Base-by-base conservation (phyloP, 2,113 vertebrate genomes). In the Nannobrachium achirus region DNA sequence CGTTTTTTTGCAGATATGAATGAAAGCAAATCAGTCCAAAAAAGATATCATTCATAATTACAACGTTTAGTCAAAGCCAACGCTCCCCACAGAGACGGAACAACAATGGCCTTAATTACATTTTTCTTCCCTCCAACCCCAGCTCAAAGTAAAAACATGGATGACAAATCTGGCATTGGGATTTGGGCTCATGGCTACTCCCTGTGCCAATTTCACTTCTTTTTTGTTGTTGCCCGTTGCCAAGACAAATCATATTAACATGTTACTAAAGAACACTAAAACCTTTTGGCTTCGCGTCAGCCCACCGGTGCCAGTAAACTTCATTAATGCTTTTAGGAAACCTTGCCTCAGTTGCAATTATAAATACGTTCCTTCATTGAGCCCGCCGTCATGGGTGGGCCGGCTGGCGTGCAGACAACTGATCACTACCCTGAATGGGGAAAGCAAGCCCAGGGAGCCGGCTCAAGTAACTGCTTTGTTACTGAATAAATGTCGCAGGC, bases 401-500 rank as follows among this genome's bases (percentile, higher is more conserved):
- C 79, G 50, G 71, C 74, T 92, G 91, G 90, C 86, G 56, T 84
- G 72, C 71, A 88, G 90, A 93, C 90, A 92, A 92, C 86, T 86
- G 92, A 93, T 92, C 90, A 89, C 85, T 89, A 80, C 66, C 71
- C 83, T 90, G 88, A 91, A 91, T 90, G 86, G 25, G 20, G 84
- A 92, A 87, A 92, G 88, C 86, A 87, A 87, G 89, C 85, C 87
- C 82, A 76, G 76, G 78, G 83, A 91, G 89, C 76, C 91, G 72
- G 92, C 92, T 94, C 92, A 85, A 91, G 89, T 94, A 87, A 89
- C 92, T 85, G 87, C 91, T 91, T 93, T 92, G 90, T 92, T 92
- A 85, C 82, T 63, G 90, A 91, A 92, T 90, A 91, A 91, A 92
- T 91, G 90, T 90, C 75, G 66, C 80, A 79, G 74, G 87, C 87